Evolutionary conservation across 2,888 invertebrate genomes (phyloP).

Genomic region (Strigamia crassipes): DNA sequence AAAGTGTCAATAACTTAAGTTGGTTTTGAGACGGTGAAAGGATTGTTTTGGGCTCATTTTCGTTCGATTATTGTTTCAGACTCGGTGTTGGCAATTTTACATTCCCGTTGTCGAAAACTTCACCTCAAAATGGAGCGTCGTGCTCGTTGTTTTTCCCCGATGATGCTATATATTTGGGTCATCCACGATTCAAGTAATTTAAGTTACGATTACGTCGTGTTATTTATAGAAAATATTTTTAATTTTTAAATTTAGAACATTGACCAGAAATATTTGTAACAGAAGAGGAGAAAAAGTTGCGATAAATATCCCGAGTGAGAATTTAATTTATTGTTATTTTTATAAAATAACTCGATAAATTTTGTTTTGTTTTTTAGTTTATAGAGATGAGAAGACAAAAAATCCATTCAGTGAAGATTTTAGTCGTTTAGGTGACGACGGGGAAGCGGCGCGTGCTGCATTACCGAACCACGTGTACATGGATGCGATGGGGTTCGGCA

Average conservation of each 20-base stretch:
- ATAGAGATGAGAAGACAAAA: conserved; percentile 82
- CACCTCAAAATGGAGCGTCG: conserved; percentile 74
- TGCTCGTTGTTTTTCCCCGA: conserved; percentile 88
- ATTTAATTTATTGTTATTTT: not conserved
- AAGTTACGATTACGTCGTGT: not conserved
- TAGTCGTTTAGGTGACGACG: conserved; percentile 66
- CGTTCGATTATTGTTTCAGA: conserved; percentile 59
- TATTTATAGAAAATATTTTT: not conserved
- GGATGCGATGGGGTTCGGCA: conserved; percentile 99
- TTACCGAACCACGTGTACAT: conserved; percentile 91
- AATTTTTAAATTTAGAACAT: conserved; percentile 64
- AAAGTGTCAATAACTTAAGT: not conserved
- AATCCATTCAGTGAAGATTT: conserved; percentile 74
- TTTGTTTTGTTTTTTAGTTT: conserved; percentile 68
- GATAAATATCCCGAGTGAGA: conserved; percentile 89
- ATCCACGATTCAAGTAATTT: conserved; percentile 80
- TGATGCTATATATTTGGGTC: conserved; percentile 90
- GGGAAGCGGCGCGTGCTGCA: conserved; percentile 68
- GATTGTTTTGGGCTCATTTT: not conserved
- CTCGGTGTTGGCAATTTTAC: conserved; percentile 90
- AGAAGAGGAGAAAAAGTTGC: conserved; percentile 93
- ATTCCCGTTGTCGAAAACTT: conserved; percentile 74
- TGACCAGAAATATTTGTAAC: conserved; percentile 89
- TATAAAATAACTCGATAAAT: conserved; percentile 44
- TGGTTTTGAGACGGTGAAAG: conserved; percentile 1